Evolutionary conservation across 2,888 invertebrate species (phyloP).

Genomic region (Nowickia ferox): DNA sequence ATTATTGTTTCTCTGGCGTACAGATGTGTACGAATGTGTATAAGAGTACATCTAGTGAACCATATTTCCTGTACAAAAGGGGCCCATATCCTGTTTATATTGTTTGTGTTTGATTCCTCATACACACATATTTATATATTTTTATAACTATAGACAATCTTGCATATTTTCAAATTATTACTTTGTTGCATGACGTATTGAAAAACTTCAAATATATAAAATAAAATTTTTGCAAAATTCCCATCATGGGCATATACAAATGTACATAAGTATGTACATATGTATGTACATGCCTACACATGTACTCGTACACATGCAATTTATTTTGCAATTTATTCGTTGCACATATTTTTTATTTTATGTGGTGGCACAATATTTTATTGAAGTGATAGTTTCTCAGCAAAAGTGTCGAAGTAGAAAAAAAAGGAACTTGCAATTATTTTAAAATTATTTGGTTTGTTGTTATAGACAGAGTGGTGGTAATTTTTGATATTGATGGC

Average conservation of each 20-base stretch:
- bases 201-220: constrained; percentile 16
- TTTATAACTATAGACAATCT: not conserved
- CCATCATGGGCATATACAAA: constrained; percentile 3
- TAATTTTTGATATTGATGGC: no score
- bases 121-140: not conserved
- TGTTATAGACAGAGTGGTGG: not conserved
- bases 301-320: no score
- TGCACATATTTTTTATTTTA: not conserved
- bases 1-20: constrained; percentile 28
- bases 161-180: constrained; percentile 28
- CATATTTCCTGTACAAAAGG: constrained; percentile 13
- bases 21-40: constrained; percentile 26
- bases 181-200: constrained; percentile 8
- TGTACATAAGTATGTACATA: no score
- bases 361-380: constrained; percentile 20
- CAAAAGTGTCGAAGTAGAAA: constrained; percentile 32
- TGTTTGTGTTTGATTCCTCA: not conserved
- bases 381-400: not conserved
- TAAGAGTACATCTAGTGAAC: constrained; percentile 14
- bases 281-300: no score
- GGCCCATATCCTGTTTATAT: not conserved
- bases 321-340: constrained; percentile 27
- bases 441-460: not conserved
- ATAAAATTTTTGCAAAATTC: constrained; percentile 18
- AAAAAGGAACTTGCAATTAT: not conserved